Base-by-base conservation (phyloP, 2,113 vertebrate species). In the Callaeas wilsoni region DNA sequence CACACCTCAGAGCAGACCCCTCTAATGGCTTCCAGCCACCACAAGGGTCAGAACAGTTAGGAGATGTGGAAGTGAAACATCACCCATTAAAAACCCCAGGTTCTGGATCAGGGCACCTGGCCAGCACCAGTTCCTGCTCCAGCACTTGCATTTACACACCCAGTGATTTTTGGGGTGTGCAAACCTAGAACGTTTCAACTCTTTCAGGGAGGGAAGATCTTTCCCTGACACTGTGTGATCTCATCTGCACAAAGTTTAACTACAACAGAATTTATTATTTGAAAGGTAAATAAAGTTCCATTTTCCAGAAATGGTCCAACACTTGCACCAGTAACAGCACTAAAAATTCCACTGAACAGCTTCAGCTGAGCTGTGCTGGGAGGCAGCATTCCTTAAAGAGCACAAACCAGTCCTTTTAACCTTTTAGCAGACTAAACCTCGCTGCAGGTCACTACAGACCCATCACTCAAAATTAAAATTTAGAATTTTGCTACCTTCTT, bases 401-500 rank as follows among this genome's bases (percentile, higher is more conserved):
- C 59, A 53, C 39, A 77, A 10, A n/a, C 2, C 30, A 77, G 22
- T 14, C 18, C 26, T 46, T 86, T 47, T 8, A 22, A 70, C 46
- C 62, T 71, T 60, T 8, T 1, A 84, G 62, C 64, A 79, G 30
- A 11, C 73, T 53, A 59, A 73, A 30, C 16, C 55, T 57, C 44
- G 13, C 16, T 6, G 3, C 21, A 49, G 32, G 5, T 13, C 46
- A 9, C 52, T 11, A 6, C 26, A 56, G 60, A 67, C 46, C 2
- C 6, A 42, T 1, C 57, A 11, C 2, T 4, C 6, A 11, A 13
- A 5, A 19, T 2, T 12, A 39, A 29, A 37, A 47, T 13, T 10
- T 1, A 29, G 18, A 6, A 23, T 20, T 56, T 55, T 62, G 82
- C 94, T 96, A 99, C 99, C 98, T 99, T 99, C 98, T 99, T 99